Evolutionary conservation across 2,888 invertebrate species (phyloP).

Genomic region (Patella caerulea): DNA sequence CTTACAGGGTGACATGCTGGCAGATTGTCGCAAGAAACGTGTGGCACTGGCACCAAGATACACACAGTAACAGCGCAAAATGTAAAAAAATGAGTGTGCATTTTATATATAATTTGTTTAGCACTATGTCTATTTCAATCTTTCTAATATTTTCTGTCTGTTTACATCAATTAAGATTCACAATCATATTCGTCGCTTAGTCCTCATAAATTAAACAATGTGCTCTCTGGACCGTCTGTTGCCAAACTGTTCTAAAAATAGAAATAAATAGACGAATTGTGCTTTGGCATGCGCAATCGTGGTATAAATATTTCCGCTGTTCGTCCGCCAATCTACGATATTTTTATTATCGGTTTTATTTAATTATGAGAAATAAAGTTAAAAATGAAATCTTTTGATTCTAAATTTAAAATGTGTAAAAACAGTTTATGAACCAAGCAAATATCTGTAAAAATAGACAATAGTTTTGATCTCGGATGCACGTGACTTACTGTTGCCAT

Average conservation of each 20-base stretch:
- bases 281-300: no score
- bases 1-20: conserved; percentile 37
- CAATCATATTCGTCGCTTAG: background rate
- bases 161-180: no score
- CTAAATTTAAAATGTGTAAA: no score
- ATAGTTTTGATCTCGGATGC: background rate
- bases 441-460: no score
- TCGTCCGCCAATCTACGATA: no score
- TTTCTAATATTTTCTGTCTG: no score
- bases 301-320: no score
- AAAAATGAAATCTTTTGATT: no score
- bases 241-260: conserved; percentile 1
- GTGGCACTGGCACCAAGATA: background rate
- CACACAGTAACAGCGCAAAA: background rate
- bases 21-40: conserved; percentile 16
- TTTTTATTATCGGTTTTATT: no score
- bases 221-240: background rate
- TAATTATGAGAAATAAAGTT: no score
- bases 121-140: background rate
- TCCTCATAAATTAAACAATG: conserved; percentile 1
- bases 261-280: background rate
- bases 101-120: background rate
- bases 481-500: conserved; percentile 17
- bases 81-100: background rate
- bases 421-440: no score